Base-by-base conservation (phyloP, 35 echinoderm and acorn worm species). In the Amphiura filiformis region DNA sequence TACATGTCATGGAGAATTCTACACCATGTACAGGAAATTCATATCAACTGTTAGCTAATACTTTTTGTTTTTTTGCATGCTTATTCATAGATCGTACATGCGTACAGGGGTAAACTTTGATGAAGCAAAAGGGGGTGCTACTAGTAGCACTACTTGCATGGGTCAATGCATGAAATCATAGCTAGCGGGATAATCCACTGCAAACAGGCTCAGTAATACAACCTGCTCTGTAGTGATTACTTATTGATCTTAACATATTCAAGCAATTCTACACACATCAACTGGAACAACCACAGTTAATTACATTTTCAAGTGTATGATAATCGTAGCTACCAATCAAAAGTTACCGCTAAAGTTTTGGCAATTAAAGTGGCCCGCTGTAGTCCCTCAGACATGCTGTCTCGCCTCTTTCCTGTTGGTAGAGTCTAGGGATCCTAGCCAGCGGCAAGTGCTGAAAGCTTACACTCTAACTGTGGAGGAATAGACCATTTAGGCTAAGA, bases 321-420 rank as follows among this genome's bases (percentile, higher is more conserved):
- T 47, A 47, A 47, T 47, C 41, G 17, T 34, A 35, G 34, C 33
- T 79, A 34, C 77, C 77, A 22, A 79, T 79, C 38, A 36, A 17
- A 79, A 22, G 77, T 35, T 34, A 35, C 35, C 35, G 35, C n/a
- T 34, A 14, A 34, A 32, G 32, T 34, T 34, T 34, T 33, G 61
- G 61, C 28, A 26, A 26, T 70, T 70, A 70, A n/a, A 2, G 61
- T 30, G 28, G 61, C 61, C 15, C 61, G 28, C 28, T 30, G 2
- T 70, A 70, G 61, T 70, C 61, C 61, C 61, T 70, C 28, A 70
- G 61, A 70, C 61, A 70, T 70, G 61, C 61, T 70, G 61, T 70
- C 61, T 70, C 61, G 61, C 61, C 61, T 70, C 61, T 70, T 52
- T 70, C 61, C 61, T 70, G 61, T 70, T 70, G 61, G 61, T 70